These are phyloP conservation scores for Epinotia nisella DNA, from an alignment of 2,888 invertebrate species.

Conservation along the genomic window DNA sequence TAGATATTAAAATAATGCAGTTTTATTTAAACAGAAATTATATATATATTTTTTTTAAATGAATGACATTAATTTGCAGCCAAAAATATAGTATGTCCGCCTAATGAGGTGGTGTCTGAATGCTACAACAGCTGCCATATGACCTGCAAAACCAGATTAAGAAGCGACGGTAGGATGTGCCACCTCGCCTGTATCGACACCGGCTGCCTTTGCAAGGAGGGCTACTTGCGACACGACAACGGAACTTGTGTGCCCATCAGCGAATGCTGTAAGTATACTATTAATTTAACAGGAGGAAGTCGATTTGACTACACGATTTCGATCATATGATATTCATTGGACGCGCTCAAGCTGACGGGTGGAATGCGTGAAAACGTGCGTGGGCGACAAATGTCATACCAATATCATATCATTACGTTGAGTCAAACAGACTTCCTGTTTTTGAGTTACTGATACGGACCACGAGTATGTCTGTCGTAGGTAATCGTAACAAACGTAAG, in stretches of 20 bases:
- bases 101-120: conserved; percentile 38
- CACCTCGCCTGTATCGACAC: conserved; percentile 15
- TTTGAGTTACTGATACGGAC: no score
- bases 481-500: no score
- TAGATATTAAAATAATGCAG: not conserved
- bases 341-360: no score
- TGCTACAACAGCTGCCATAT: conserved; percentile 36
- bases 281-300: not conserved
- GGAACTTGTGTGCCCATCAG: conserved; percentile 41
- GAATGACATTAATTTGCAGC: conserved; percentile 15
- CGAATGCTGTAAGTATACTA: conserved; percentile 42
- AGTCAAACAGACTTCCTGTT: no score
- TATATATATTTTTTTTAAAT: not conserved
- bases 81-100: conserved; percentile 15
- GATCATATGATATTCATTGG: no score
- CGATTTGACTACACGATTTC: no score
- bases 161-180: conserved; percentile 29
- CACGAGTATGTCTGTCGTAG: no score
- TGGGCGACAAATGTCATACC: no score
- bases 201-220: conserved; percentile 31
- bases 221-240: conserved; percentile 35
- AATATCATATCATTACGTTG: no score
- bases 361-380: no score
- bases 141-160: conserved; percentile 40
- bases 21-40: not conserved